A percentile compares a stretch with the other conserved stretches of the same genome.
Conservation (phyloP, 2,888 invertebrate species). For the Sisyra nigra region DNA sequence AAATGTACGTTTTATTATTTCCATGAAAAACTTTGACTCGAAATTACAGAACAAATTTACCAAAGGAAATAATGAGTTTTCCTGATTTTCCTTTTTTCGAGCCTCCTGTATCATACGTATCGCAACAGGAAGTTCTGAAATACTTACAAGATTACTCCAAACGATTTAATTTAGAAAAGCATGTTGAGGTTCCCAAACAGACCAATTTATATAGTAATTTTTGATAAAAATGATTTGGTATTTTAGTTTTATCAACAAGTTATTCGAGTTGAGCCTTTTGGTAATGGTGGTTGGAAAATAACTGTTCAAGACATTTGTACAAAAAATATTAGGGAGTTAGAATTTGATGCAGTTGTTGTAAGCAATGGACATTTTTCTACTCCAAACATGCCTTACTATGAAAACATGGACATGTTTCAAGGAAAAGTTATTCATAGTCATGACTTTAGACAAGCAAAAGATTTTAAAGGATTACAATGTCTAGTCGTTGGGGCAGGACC, state of each 20-base stretch:
- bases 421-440: conserved; percentile 51
- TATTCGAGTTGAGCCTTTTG: conserved; percentile 27
- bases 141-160: conserved; percentile 53
- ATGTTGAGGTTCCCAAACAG: conserved; percentile 34
- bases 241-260: conserved; percentile 32
- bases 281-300: conserved; percentile 31
- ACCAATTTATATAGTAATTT: too few species aligned
- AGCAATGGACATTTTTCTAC: conserved; percentile 44
- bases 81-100: conserved; percentile 61
- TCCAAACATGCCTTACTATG: conserved; percentile 24
- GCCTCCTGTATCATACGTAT: conserved; percentile 49
- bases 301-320: conserved; percentile 29
- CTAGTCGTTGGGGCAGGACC: conserved; percentile 55
- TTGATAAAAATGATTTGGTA: conserved; percentile 8
- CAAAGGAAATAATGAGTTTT: conserved; percentile 79
- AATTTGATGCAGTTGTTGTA: conserved; percentile 47
- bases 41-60: conserved; percentile 63
- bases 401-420: conserved; percentile 24
- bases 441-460: conserved; percentile 47
- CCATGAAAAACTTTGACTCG: conserved; percentile 6
- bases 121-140: conserved; percentile 47
- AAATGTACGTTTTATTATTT: not conserved
- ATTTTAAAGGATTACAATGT: conserved; percentile 38
- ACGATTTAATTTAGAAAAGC: conserved; percentile 39
- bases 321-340: conserved; percentile 24